A percentile compares a stretch with the other conserved stretches of the same genome.
Evolutionary conservation across 2,113 vertebrate genomes (phyloP).

Genomic region (Morphnarchus princeps): DNA sequence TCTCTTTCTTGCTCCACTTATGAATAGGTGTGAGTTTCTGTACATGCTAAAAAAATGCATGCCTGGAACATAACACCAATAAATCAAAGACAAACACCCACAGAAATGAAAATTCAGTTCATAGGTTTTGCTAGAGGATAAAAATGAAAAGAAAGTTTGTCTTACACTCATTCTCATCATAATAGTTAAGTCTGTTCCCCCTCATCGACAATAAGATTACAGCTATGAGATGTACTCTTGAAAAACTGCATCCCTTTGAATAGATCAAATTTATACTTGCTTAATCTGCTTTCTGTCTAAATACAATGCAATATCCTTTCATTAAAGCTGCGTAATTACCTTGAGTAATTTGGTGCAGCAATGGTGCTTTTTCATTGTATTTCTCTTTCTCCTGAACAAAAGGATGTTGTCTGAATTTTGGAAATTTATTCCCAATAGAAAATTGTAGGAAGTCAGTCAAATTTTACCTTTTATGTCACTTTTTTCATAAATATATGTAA

Average conservation of each 20-base stretch:
- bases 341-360: neutral
- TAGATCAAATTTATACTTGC: neutral
- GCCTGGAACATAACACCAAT: neutral
- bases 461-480: neutral
- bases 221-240: neutral
- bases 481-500: neutral
- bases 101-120: neutral
- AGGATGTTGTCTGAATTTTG: neutral
- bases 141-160: neutral
- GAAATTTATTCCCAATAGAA: neutral
- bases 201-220: neutral
- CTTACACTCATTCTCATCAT: neutral
- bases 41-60: neutral
- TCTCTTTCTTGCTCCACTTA: neutral
- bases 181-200: neutral
- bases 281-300: neutral
- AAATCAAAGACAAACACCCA: neutral
- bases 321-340: neutral
- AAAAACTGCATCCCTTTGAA: neutral
- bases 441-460: neutral
- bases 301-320: conserved; percentile 12
- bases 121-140: neutral
- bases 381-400: neutral
- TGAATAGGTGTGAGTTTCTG: neutral
- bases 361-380: neutral